Base-by-base conservation (phyloP, 2,888 invertebrate species). In the Aphodius granarius region DNA sequence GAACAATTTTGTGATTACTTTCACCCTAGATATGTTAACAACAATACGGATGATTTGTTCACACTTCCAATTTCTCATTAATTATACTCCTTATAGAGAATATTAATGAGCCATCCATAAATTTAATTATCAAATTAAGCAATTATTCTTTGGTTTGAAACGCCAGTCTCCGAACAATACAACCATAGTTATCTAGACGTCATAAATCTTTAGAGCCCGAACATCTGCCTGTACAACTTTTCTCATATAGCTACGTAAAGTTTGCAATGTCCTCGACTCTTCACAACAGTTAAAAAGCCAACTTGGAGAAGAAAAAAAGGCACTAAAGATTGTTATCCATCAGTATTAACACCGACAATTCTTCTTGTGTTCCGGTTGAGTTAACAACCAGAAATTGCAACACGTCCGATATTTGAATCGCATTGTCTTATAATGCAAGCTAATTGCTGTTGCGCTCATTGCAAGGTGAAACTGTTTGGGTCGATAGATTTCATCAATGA, bases 341-440 rank as follows among this genome's bases (percentile, higher is more conserved):
- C 19, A 65, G n/a, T 13, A 43, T 43, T 43, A 65, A 20, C 21
- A 22, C 22, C 22, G 68, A n/a, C 68, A 22, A 68, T 68, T 68
- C 68, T 68, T 68, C 68, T 68, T 21, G 22, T 20, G 68, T n/a
- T 22, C n/a, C 21, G 68, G 68, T 68, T 68, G 68, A 68, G 68
- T 68, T 21, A 68, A 68, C n/a, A 1, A n/a, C 68, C 15, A 68
- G 68, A 68, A 20, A 68, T 68, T 68, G 68, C 68, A 19, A 19
- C 20, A 68, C 21, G 22, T 22, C 68, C 68, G 22, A 68, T 68
- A 20, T 22, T 20, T 68, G 68, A 19, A 19, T 68, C 22, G 68
- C 68, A 68, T 68, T 68, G 68, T 68, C 21, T 22, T 68, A 68
- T 20, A 68, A 68, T 68, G 68, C 68, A 20, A 22, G 68, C 68